Evolutionary conservation across 1,140 invertebrate genomes (phyloP), one percentile per base, ranked within the genome.

Genomic region (Rhopalosiphum padi): DNA sequence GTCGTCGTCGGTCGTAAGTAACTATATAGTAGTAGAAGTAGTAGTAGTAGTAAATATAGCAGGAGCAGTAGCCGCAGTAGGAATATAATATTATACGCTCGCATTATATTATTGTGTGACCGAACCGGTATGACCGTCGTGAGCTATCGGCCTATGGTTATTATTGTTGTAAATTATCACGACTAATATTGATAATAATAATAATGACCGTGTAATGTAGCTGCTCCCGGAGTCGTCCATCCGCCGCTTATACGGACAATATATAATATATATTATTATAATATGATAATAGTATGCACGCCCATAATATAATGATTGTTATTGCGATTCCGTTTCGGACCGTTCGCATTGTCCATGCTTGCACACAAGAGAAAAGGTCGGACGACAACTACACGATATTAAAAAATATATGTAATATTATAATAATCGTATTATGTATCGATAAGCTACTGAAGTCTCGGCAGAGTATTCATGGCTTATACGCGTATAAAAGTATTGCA

Each of bases 91-190:
- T 60, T 15, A 60, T 60, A n/a, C 60, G 60, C 30, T 77, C 15
- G 30, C 60, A 77, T 77, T 77, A 77, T 77, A 85, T 43, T 43
- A 25, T 83, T 85, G 83, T 77, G n/a, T 18, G 60, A 77, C 30
- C 60, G 60, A 77, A 77, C 60, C 60, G 60, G 60, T 77, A 77
- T 77, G 60, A 18, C 60, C 60, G 60, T 77, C 60, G 60, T 77
- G 60, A 77, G n/a, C 60, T 77, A 77, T 77, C 60, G 60, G 60
- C 60, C 60, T 35, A 77, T 85, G 22, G 22, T 85, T 83, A 22
- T 85, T 85, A 41, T 85, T 85, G 22, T 85, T 85, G 37, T 85
- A 85, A 85, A 85, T 85, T 85, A 85, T 85, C 83, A 85, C 83
- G 83, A 85, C 83, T 85, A 85, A 85, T 85, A 85, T 85, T 43